These are phyloP conservation scores for Carposina sasakii DNA, from an alignment of 1,140 invertebrate species.

Conservation along the genomic window DNA sequence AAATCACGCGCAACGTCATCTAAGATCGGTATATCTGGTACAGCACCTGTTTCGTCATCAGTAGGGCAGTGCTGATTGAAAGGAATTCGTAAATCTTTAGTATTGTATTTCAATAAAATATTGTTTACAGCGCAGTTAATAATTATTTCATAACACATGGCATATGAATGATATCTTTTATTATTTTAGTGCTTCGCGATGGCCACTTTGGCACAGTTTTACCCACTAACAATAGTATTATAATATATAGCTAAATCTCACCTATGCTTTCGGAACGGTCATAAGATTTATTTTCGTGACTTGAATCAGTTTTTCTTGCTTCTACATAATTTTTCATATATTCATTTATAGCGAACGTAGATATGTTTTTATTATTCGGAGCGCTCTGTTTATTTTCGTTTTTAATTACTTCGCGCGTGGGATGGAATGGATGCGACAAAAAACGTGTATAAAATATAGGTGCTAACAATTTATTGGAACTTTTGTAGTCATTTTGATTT, in stretches of 20 bases:
- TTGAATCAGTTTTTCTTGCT: slow-evolving; percentile 67
- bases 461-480: too few species aligned
- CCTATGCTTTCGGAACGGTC: slow-evolving; percentile 56
- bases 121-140: too few species aligned
- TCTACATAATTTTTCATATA: slow-evolving; percentile 64
- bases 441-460: slow-evolving; percentile 51
- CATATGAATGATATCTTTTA: slow-evolving; percentile 32
- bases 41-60: too few species aligned
- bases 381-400: slow-evolving; percentile 70
- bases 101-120: too few species aligned
- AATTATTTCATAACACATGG: slow-evolving; percentile 37
- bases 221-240: slow-evolving; percentile 37
- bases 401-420: slow-evolving; percentile 69
- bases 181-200: slow-evolving; percentile 48
- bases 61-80: too few species aligned
- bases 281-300: slow-evolving; percentile 69
- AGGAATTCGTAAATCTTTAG: too few species aligned
- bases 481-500: slow-evolving; percentile 36
- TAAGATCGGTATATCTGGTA: too few species aligned
- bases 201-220: slow-evolving; percentile 36
- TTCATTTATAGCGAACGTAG: slow-evolving; percentile 68
- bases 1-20: too few species aligned
- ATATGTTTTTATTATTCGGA: slow-evolving; percentile 69
- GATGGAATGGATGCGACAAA: slow-evolving; percentile 57
- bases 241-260: slow-evolving; percentile 49